Evolutionary conservation across 1,140 invertebrate genomes (phyloP).

Genomic region (Tetraneura akinire): DNA sequence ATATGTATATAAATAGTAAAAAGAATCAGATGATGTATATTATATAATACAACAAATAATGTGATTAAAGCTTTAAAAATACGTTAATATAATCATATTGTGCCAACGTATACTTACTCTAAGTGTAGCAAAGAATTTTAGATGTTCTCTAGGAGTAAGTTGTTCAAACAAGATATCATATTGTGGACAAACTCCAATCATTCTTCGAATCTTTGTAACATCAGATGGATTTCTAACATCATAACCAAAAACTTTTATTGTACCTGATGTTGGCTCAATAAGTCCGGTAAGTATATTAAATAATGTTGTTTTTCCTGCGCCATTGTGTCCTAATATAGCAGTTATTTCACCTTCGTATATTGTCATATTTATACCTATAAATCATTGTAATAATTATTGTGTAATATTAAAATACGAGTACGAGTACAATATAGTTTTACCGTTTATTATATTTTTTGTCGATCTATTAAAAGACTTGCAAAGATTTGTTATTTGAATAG

Average conservation of each 20-base stretch:
- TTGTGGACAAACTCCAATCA: slow-evolving; percentile 89
- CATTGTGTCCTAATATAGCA: slow-evolving; percentile 85
- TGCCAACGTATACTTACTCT: slow-evolving; percentile 61
- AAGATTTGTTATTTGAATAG: slow-evolving; percentile 73
- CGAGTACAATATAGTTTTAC: neutral
- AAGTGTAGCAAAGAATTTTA: slow-evolving; percentile 80
- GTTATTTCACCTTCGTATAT: slow-evolving; percentile 85
- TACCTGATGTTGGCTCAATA: slow-evolving; percentile 72
- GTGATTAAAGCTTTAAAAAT: too few species aligned
- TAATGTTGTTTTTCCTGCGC: slow-evolving; percentile 83
- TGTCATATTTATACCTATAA: slow-evolving; percentile 65
- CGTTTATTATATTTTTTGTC: slow-evolving; percentile 65
- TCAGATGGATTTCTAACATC: slow-evolving; percentile 64
- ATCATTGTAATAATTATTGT: neutral
- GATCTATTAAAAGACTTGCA: slow-evolving; percentile 69
- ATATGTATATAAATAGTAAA: too few species aligned
- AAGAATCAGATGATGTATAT: too few species aligned
- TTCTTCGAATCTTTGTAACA: slow-evolving; percentile 60
- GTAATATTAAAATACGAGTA: neutral
- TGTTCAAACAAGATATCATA: slow-evolving; percentile 88
- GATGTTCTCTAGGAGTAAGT: slow-evolving; percentile 82
- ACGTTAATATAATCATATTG: too few species aligned
- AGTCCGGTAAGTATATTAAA: slow-evolving; percentile 86
- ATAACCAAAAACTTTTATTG: slow-evolving; percentile 75
- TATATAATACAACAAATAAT: too few species aligned